Evolutionary conservation across 2,797 vertebrate species (phyloP).

Genomic region (Danio kyathit): DNA sequence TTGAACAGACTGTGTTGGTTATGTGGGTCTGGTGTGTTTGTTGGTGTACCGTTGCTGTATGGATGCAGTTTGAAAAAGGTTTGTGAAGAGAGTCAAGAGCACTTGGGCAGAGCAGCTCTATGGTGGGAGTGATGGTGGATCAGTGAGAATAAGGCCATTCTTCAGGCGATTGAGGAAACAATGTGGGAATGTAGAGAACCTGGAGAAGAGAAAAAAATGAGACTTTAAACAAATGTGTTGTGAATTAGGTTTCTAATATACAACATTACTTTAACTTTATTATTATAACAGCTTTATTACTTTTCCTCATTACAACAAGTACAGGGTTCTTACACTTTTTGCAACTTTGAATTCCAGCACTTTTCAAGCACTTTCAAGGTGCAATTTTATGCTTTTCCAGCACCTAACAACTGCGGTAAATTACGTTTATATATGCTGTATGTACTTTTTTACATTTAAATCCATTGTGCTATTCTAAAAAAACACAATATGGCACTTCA

Average conservation of each 20-base stretch:
- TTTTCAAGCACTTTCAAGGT: too few relatives aligned
- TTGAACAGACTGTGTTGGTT: neutral
- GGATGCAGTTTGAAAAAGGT: neutral
- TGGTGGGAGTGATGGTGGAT: constrained; percentile 8
- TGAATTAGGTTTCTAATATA: neutral
- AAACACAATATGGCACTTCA: too few relatives aligned
- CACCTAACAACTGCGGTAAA: too few relatives aligned
- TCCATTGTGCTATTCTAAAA: too few relatives aligned
- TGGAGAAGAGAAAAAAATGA: constrained; percentile 24
- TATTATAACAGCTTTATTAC: too few relatives aligned
- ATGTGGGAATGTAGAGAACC: constrained; percentile 17
- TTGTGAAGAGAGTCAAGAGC: constrained; percentile 19
- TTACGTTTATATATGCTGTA: too few relatives aligned
- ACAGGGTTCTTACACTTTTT: too few relatives aligned
- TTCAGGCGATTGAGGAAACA: constrained; percentile 7
- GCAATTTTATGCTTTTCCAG: too few relatives aligned
- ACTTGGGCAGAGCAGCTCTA: constrained; percentile 16
- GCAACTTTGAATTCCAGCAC: too few relatives aligned
- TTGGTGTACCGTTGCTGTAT: neutral
- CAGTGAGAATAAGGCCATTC: constrained; percentile 38
- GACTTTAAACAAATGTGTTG: neutral
- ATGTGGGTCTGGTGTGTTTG: neutral
- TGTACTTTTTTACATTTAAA: too few relatives aligned
- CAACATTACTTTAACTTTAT: too few relatives aligned
- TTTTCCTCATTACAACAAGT: too few relatives aligned